Conservation (phyloP, 2,113 vertebrate species). For the Ameiurus melas region DNA sequence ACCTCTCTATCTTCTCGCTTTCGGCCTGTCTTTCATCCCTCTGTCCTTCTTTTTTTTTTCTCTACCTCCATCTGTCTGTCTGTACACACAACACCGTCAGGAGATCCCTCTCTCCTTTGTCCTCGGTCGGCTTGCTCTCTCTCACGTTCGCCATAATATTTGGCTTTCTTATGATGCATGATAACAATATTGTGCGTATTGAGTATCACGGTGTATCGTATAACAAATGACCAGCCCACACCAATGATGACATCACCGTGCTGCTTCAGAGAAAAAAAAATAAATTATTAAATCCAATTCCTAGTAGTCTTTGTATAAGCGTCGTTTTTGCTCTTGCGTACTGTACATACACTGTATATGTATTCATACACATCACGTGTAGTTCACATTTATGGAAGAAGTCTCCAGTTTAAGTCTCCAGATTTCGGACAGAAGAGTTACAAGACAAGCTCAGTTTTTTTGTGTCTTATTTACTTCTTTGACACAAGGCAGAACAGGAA, state of each 20-base stretch:
- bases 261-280: background rate
- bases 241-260: background rate
- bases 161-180: background rate
- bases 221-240: background rate
- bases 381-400: background rate
- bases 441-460: too few species aligned
- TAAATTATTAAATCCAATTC: background rate
- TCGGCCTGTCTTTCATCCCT: constrained; percentile 6
- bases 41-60: background rate
- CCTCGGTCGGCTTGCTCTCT: background rate
- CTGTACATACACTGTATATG: background rate
- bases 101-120: constrained; percentile 17
- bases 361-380: background rate
- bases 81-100: constrained; percentile 20
- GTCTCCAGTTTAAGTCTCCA: background rate
- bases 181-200: background rate
- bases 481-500: background rate
- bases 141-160: background rate
- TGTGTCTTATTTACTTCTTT: background rate
- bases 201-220: background rate
- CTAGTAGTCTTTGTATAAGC: background rate
- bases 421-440: background rate
- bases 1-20: constrained; percentile 40
- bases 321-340: background rate
- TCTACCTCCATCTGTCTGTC: constrained; percentile 8